Base-by-base conservation (phyloP, 1,140 invertebrate species). In the Telenomus remus region DNA sequence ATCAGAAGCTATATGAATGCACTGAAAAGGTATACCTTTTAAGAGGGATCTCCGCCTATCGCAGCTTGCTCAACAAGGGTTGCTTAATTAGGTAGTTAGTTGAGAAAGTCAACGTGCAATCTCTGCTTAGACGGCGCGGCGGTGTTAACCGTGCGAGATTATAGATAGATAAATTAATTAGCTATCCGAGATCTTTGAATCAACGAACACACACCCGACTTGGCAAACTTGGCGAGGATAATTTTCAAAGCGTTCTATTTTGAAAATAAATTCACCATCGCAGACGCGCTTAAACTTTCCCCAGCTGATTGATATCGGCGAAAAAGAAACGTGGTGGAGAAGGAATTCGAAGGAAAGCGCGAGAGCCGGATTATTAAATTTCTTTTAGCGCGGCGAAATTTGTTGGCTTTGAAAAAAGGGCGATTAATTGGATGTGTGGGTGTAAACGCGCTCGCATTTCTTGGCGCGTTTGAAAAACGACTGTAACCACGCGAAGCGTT, bases 151-250 rank as follows among this genome's bases (percentile, higher is more conserved):
- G 75, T 76, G 68, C 76, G 65, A 79, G 68, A 81, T 82, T 80
- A 81, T 81, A 82, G 76, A 65, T 73, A 78, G 79, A 80, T 78
- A 78, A 80, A 80, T 79, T 81, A 82, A 82, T 82, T 81, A 80
- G 79, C 53, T 77, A 80, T 79, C 71, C 74, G 49, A 56, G 63
- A 78, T 80, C 71, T 79, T 66, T 46, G 44, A 60, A 64, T 72
- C 55, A 57, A 33, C 15, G 47, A 53, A 54, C 57, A 73, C n/a
- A 27, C 19, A 27, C 19, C 19, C 19, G 19, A 27, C 19, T 27
- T 27, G 19, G 15, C 13, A 33, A 70, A 70, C 56, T 64, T 66
- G 11, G 37, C 43, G 14, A 13, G 47, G 54, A 51, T 51, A 65
- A 54, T 64, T 68, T 65, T 49, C 19, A 27, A 27, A 27, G 19